Percentiles rank a stretch among this genome's conserved stretches.
Evolutionary conservation across 2,113 vertebrate species (phyloP).

Genomic region (Ursus arctos): DNA sequence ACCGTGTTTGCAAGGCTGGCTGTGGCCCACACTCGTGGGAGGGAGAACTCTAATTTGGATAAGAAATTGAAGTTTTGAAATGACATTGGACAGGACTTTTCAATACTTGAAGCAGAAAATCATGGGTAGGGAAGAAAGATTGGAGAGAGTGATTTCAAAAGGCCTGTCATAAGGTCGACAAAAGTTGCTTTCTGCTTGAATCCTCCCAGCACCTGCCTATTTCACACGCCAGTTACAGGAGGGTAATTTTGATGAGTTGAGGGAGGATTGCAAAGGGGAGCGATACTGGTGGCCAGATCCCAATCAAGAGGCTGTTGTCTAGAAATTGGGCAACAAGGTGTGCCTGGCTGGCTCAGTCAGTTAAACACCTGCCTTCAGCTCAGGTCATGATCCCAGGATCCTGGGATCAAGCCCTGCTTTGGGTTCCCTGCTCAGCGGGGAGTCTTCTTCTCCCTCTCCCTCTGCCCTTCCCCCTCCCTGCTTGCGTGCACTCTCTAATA

Average conservation of each 20-base stretch:
- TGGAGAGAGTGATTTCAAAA: slow-evolving; percentile 22
- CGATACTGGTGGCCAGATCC: not conserved
- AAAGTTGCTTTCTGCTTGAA: slow-evolving; percentile 31
- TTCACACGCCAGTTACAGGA: not conserved
- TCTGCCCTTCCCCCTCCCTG: not conserved
- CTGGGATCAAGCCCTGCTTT: not conserved
- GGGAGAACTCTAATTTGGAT: not conserved
- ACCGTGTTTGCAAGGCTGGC: not conserved
- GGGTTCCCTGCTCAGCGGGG: not conserved
- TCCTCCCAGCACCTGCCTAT: not conserved
- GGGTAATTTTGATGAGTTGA: not conserved
- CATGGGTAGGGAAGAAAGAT: not conserved
- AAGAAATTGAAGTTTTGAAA: slow-evolving; percentile 45
- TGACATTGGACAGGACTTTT: slow-evolving; percentile 15
- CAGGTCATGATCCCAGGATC: not conserved
- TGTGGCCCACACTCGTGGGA: not conserved
- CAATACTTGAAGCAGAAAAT: slow-evolving; percentile 22
- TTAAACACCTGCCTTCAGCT: not conserved
- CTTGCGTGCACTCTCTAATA: not conserved
- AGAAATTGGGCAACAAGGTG: not conserved
- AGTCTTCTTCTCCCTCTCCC: not conserved
- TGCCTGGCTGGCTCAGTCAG: not conserved
- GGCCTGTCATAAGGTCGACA: not conserved
- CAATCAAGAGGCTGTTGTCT: not conserved
- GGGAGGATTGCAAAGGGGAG: not conserved